phyloP scores from a whole-genome alignment of 2,113 vertebrate species.

The Phyllopteryx taeniolatus region DNA sequence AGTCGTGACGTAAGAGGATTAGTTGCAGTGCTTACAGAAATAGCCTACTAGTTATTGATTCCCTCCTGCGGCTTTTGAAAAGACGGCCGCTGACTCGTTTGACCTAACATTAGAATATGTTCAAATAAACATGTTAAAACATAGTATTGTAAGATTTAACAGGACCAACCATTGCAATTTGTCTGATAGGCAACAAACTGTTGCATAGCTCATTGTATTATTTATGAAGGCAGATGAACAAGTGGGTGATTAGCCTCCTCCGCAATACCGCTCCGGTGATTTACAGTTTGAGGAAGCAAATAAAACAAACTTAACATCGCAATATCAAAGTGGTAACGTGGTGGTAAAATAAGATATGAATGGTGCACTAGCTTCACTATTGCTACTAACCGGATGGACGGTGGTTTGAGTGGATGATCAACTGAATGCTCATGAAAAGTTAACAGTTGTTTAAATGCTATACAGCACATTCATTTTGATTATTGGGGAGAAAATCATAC shows the following conservation, averaged over 20 bases:
- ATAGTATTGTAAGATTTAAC: not conserved
- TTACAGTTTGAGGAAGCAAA: constrained; percentile 66
- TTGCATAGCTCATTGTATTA: constrained; percentile 53
- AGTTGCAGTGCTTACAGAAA: not conserved
- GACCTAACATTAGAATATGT: not conserved
- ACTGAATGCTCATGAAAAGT: not conserved
- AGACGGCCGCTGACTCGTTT: not conserved
- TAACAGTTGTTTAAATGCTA: not conserved
- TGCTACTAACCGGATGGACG: constrained; percentile 51
- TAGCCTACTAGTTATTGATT: not conserved
- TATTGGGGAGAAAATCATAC: not conserved
- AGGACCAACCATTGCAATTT: not conserved
- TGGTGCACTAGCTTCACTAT: not conserved
- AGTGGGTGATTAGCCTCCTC: constrained; percentile 65
- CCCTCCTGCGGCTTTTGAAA: not conserved
- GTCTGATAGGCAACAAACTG: constrained; percentile 58
- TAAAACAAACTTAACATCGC: constrained; percentile 65
- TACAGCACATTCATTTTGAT: not conserved
- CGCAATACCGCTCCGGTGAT: constrained; percentile 58
- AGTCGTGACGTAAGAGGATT: not conserved
- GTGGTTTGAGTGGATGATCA: constrained; percentile 63
- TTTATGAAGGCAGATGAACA: constrained; percentile 68
- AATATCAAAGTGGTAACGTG: constrained; percentile 64
- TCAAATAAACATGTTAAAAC: not conserved
- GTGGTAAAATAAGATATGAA: not conserved